Evolutionary conservation across 2,113 vertebrate species (phyloP).

Genomic region (Saiga tatarica): DNA sequence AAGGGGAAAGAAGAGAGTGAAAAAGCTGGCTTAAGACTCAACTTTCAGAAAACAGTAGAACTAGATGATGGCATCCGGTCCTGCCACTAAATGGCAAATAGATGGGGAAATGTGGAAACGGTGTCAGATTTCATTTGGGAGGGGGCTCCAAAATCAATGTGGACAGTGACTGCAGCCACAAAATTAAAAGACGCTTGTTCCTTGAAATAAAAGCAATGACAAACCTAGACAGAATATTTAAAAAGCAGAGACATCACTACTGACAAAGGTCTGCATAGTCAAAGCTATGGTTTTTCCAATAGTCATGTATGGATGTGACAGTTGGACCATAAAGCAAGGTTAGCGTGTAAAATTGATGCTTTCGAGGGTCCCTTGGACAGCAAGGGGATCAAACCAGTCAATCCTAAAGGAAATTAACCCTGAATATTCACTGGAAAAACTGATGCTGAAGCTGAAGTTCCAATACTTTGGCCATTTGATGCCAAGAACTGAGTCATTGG

Average conservation of each 20-base stretch:
- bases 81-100: not conserved
- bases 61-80: not conserved
- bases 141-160: not conserved
- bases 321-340: not conserved
- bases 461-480: not conserved
- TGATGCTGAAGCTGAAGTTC: not conserved
- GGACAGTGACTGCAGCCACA: not conserved
- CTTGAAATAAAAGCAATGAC: not conserved
- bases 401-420: not conserved
- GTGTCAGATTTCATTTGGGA: not conserved
- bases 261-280: not conserved
- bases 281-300: not conserved
- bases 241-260: not conserved
- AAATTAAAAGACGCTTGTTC: not conserved
- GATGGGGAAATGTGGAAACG: not conserved
- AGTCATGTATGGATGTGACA: not conserved
- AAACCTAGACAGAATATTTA: not conserved
- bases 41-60: not conserved
- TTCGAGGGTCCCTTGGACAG: not conserved
- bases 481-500: not conserved
- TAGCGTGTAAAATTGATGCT: rapidly evolving
- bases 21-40: not conserved
- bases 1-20: not conserved
- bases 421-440: not conserved
- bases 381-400: not conserved